Base-by-base conservation (phyloP, 2,797 vertebrate genomes). In the Gephyroberyx darwinii region DNA sequence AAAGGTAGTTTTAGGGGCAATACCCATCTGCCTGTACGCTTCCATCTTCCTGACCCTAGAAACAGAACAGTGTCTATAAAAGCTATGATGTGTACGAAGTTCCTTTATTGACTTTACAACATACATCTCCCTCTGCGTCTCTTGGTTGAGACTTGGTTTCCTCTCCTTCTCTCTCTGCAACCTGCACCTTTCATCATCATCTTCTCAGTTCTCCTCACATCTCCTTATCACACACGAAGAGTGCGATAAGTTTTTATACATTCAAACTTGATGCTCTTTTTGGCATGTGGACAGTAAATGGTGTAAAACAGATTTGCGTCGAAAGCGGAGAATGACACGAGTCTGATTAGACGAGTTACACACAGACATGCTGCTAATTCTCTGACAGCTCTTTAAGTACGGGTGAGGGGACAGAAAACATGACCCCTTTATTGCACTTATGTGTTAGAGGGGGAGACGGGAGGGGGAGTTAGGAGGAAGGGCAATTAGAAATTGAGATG, bases 361-460 rank as follows among this genome's bases (percentile, higher is more conserved):
- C 72, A 79, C 51, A 39, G 80, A 82, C 70, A 51, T 43, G 58
- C 74, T 69, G n/a, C 30, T 55, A 33, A 45, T 50, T 64, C 31
- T 58, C n/a, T 13, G 9, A 75, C 68, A 81, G 71, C 65, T 86
- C 57, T 76, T 47, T 47, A 71, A 69, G 78, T 69, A 68, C 47
- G 66, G 84, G 71, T 30, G 0, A 63, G 45, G 57, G 77, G 78
- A 56, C 68, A 52, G 35, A 63, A 51, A 63, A 71, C 61, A 66
- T 0, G 5, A 8, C 84, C 85, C 82, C 75, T 81, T 84, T 91
- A 90, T 91, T 93, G 91, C 89, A 92, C 88, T 85, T 82, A 62
- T 65, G 79, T 80, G 56, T 69, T 66, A 81, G 78, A 82, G 31
- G 62, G 33, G 14, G 74, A 63, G 41, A 74, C 1, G 13, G 69